Conservation (phyloP, 2,113 vertebrate species). For the Stigmatopora nigra region DNA sequence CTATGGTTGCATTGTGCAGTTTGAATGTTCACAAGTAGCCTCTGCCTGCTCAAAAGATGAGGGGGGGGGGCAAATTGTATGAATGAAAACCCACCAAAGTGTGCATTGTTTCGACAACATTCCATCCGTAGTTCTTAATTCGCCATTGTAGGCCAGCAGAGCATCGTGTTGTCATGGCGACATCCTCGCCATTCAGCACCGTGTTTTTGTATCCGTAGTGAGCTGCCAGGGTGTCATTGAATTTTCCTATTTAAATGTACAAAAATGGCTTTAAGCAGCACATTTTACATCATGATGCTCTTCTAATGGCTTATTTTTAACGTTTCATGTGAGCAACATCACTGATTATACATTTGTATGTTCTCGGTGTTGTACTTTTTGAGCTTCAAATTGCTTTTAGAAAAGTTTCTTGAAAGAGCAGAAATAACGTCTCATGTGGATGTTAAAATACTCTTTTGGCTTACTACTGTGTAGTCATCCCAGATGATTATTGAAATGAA, state of each 20-base stretch:
- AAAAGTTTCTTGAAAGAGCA: conserved; percentile 49
- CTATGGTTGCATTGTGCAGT: conserved; percentile 72
- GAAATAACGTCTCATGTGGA: conserved; percentile 43
- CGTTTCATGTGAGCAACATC: conserved; percentile 65
- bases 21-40: conserved; percentile 82
- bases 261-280: conserved; percentile 45
- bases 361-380: conserved; percentile 56
- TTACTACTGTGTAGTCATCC: conserved; percentile 79
- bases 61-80: conserved; percentile 13
- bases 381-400: conserved; percentile 38
- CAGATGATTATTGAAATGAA: conserved; percentile 37
- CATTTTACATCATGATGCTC: conserved; percentile 37
- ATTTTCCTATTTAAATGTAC: conserved; percentile 47
- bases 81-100: conserved; percentile 50
- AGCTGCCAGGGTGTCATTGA: conserved; percentile 22
- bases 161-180: conserved; percentile 68
- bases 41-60: conserved; percentile 79
- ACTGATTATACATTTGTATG: conserved; percentile 43
- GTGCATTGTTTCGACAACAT: conserved; percentile 79
- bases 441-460: conserved; percentile 59
- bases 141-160: conserved; percentile 67
- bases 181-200: conserved; percentile 87
- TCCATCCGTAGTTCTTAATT: conserved; percentile 85
- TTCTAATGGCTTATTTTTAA: conserved; percentile 55
- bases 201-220: conserved; percentile 56